Percentiles rank a stretch among this genome's conserved stretches.
Conservation (phyloP, 2,888 invertebrate genomes). For the Drosophila formosana region DNA sequence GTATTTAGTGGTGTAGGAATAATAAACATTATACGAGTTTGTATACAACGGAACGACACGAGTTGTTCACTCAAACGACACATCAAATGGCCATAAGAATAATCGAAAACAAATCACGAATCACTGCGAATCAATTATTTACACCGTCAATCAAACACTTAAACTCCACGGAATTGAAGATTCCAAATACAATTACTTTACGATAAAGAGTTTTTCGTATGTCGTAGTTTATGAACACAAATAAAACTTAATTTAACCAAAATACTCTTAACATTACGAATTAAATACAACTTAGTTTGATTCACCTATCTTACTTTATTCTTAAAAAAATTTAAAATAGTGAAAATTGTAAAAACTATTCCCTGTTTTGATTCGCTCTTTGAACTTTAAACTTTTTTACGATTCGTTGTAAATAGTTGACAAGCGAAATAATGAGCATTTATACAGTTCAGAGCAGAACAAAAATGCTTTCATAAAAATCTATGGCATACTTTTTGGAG, state of each 20-base stretch:
- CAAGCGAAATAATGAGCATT: too few relatives aligned
- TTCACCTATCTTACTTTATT: background rate
- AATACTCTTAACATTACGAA: background rate
- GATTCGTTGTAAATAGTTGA: too few relatives aligned
- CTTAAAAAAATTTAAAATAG: too few relatives aligned
- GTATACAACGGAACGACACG: slow-evolving; percentile 14
- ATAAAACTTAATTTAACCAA: background rate
- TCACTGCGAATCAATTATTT: slow-evolving; percentile 37
- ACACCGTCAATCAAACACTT: slow-evolving; percentile 32
- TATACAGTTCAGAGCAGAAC: too few relatives aligned
- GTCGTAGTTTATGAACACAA: background rate
- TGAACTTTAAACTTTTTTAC: too few relatives aligned
- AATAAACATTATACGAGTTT: slow-evolving; percentile 29
- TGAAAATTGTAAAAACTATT: too few relatives aligned
- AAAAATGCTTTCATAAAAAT: background rate
- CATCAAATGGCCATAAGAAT: slow-evolving; percentile 29
- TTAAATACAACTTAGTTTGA: background rate
- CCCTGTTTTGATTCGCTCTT: too few relatives aligned
- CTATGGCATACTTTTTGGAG: slow-evolving; percentile 7
- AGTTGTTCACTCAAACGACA: slow-evolving; percentile 37
- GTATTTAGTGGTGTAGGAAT: slow-evolving; percentile 17
- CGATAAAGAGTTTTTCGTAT: background rate
- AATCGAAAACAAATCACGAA: slow-evolving; percentile 43
- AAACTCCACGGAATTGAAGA: background rate
- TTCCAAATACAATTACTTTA: background rate